Base-by-base conservation (phyloP, 2,888 invertebrate genomes). In the Perizoma flavofasciatum region DNA sequence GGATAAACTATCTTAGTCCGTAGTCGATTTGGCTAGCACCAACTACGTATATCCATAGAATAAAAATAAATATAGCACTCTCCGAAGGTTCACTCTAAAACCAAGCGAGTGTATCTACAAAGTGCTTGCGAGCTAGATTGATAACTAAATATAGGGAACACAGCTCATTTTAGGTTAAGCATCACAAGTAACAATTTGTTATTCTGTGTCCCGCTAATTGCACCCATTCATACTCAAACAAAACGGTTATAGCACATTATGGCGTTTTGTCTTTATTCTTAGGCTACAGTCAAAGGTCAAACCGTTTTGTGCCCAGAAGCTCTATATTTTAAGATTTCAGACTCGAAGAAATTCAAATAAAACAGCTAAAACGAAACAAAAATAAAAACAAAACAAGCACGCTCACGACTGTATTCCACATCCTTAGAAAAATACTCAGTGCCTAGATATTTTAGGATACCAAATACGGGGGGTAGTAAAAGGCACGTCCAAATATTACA, bases 171-270 rank as follows among this genome's bases (percentile, higher is more conserved):
- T 22, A 47, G 10, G 0, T 9, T 48, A 5, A 46, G 40, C 22
- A 6, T 34, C 8, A 9, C n/a, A 48, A 52, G 11, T n/a, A 6
- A 49, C 49, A 48, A 43, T 37, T 48, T 35, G 43, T 22, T 55
- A 62, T 51, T 62, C 66, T 72, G 69, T 71, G 71, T 68, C 57
- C 51, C 34, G 51, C 66, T 82, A 82, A 83, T 81, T 81, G 75
- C 74, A 66, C 60, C 71, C 69, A 79, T 78, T 82, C 71, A 74
- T 61, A 63, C 66, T 65, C 67, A 64, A 71, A 78, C 75, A 77
- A 75, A 76, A 68, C 66, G 58, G 67, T 71, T 68, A 68, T 68
- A 56, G 54, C 55, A 70, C 66, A 73, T 73, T 75, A 69, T 72
- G 63, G 68, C 51, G 61, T 68, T 67, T 63, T 64, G 68, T 52